Evolutionary conservation across 2,797 vertebrate species (phyloP), one percentile per base, ranked within the genome.

Genomic region (Takifugu rubripes): DNA sequence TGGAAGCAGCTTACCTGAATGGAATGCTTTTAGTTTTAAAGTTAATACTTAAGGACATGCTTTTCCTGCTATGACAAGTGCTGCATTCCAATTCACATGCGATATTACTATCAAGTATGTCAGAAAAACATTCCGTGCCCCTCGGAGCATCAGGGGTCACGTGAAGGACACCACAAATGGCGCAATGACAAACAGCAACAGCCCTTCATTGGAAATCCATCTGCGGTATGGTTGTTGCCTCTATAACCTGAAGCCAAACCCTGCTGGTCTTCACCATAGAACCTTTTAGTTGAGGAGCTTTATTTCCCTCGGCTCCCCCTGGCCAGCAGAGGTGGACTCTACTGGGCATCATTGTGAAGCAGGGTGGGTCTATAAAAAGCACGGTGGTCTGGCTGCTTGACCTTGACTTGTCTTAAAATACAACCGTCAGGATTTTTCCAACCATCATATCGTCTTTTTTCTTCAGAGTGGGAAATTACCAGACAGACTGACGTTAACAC

Each of bases 291-390:
- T 49, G 43, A 54, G 25, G 15, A 54, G 36, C 29, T 70, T 26
- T 44, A 47, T 64, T 61, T 68, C 60, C 26, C 42, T 64, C 53
- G 27, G 51, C 31, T 56, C 27, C 33, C 49, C 7, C 29, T 27
- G 53, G 25, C 52, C 2, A 1, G 33, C 46, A 31, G 24, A 6
- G 51, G 46, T 33, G 25, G 50, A 47, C 26, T 54, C 43, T 12
- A 25, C 9, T 27, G 44, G 27, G 54, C 55, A 52, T 65, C 52
- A 52, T 52, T 54, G 50, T 63, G 54, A 60, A 63, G 52, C 60
- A 59, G 74, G 54, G 55, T 61, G 63, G 49, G 56, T 70, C 70
- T 70, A 67, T 66, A 66, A 83, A 77, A 65, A 72, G 36, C 75
- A 68, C 2, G 71, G 75, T 59, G 56, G 67, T 81, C 69, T 53